Conservation (phyloP, 2,113 vertebrate species). For the Xenopus laevis region DNA sequence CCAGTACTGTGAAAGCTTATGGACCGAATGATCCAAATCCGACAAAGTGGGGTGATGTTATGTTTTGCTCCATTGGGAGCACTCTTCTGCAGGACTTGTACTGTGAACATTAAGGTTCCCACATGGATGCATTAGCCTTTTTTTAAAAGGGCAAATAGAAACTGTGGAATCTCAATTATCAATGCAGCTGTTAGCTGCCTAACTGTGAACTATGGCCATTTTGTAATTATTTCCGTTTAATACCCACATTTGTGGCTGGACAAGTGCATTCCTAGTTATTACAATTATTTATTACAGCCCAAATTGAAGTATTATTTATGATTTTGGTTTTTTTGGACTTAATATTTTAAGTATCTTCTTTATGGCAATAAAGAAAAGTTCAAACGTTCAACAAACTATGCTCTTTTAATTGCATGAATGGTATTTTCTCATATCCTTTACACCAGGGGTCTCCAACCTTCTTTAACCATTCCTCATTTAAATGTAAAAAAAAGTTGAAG, state of each 20-base stretch:
- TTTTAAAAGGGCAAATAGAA: constrained; percentile 51
- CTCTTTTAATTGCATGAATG: too few species aligned
- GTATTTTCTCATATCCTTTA: not conserved
- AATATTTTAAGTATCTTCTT: constrained; percentile 66
- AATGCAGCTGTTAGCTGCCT: constrained; percentile 65
- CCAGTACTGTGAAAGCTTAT: too few species aligned
- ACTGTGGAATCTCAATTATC: constrained; percentile 63
- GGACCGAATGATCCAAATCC: constrained; percentile 6
- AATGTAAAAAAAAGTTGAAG: too few species aligned
- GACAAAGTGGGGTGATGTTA: constrained; percentile 47
- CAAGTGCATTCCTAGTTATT: constrained; percentile 79
- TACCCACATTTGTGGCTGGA: constrained; percentile 73
- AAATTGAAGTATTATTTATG: constrained; percentile 89
- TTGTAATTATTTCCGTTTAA: constrained; percentile 23
- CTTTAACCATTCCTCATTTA: too few species aligned
- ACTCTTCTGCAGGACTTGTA: constrained; percentile 66
- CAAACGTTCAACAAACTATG: not conserved
- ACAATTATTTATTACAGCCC: constrained; percentile 92
- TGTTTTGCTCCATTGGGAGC: constrained; percentile 62
- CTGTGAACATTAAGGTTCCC: constrained; percentile 67
- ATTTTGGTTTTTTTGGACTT: constrained; percentile 48
- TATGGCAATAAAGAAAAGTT: constrained; percentile 70
- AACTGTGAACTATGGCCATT: constrained; percentile 79
- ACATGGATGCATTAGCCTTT: constrained; percentile 38
- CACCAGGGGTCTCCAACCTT: too few species aligned